Evolutionary conservation across 1,140 invertebrate genomes (phyloP).

Genomic region (Chironomus tepperi): DNA sequence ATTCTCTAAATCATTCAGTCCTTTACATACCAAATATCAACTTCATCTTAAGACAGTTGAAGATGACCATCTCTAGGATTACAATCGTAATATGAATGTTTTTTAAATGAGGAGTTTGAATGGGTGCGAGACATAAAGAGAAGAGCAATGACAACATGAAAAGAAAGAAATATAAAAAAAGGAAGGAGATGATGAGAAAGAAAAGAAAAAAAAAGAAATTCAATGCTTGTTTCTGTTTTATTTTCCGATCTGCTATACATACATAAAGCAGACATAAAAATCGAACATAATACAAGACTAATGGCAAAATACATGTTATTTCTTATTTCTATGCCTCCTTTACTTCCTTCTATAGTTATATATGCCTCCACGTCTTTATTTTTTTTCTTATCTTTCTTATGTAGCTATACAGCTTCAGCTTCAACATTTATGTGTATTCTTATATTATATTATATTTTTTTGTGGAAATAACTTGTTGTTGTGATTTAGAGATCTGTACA

Average conservation of each 20-base stretch:
- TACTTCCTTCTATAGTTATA: neutral
- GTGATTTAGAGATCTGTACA: slow-evolving; percentile 20
- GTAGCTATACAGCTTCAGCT: too few species aligned
- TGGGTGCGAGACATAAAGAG: too few species aligned
- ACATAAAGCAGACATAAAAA: neutral
- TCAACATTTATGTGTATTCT: slow-evolving; percentile 5
- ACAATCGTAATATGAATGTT: too few species aligned
- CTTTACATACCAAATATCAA: too few species aligned
- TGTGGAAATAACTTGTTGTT: slow-evolving; percentile 21
- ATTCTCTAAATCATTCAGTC: too few species aligned
- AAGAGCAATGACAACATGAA: too few species aligned
- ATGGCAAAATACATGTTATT: slow-evolving; percentile 5
- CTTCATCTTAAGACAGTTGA: too few species aligned
- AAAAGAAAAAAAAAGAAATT: neutral
- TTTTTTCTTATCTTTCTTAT: too few species aligned
- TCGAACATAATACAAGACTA: slow-evolving; percentile 22
- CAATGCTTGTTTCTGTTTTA: slow-evolving; percentile 10
- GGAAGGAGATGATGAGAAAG: neutral
- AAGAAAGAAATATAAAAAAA: neutral
- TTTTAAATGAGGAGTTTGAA: too few species aligned
- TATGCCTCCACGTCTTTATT: too few species aligned
- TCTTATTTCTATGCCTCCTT: neutral
- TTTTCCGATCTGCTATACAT: neutral
- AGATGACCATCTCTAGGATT: too few species aligned
- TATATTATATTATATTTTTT: slow-evolving; percentile 10